Base-by-base conservation (phyloP, 2,113 vertebrate genomes). In the Pycnonotus jocosus region DNA sequence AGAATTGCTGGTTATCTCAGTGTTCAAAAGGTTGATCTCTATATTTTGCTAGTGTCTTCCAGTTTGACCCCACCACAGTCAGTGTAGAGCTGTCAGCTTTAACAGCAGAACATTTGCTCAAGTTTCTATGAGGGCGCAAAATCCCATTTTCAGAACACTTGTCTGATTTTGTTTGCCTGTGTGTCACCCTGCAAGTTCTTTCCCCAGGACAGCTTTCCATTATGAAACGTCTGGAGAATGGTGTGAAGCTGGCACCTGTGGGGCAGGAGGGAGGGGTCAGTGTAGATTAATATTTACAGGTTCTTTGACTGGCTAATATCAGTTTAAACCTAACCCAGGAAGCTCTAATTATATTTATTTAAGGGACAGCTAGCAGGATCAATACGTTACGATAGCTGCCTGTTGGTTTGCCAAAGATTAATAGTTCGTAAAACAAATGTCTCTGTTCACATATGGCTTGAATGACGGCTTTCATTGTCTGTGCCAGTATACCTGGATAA, bases 371-470 rank as follows among this genome's bases (percentile, higher is more conserved):
- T 94, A 87, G 85, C 88, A 96, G 88, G 92, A 96, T 97, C 96
- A 96, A 97, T 97, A 96, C 1, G 22, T 90, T 97, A 96, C 88
- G 93, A 97, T 96, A 95, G 95, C 96, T 94, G 94, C 95, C 85
- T 97, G 94, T 96, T 96, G 90, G 95, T 96, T 97, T 97, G 92
- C 94, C 85, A 68, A 92, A 96, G 95, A 96, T 96, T 97, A 97
- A 96, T 97, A 94, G 95, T 96, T 97, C 14, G n/a, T 95, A 96
- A 96, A 97, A 96, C 96, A 97, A 97, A 97, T 96, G 95, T 90
- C 71, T 93, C 71, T 88, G 80, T 97, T 97, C 96, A 95, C 96
- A 96, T 96, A 95, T 95, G 94, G 95, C 76, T 96, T 96, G 96
- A 97, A 97, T 91, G 96, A 96, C 0, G 51, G 76, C 94, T 97